Percentiles rank a stretch among this genome's conserved stretches.
Evolutionary conservation across 2,888 invertebrate genomes (phyloP).

Genomic region (Linyphia triangularis): DNA sequence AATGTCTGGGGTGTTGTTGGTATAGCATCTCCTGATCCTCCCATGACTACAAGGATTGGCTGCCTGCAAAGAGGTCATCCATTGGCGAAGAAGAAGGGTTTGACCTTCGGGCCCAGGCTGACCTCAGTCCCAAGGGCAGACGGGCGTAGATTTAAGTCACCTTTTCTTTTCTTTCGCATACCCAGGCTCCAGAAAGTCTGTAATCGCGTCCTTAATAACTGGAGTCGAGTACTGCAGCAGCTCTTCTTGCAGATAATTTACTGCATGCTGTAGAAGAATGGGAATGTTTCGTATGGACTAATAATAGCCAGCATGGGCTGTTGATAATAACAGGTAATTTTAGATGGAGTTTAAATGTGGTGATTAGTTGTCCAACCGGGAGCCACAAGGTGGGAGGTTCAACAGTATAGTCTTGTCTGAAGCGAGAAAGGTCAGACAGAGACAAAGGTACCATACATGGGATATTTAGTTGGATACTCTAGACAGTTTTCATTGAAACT

Average conservation of each 20-base stretch:
- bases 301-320: too few species aligned
- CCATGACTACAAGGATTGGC: slow-evolving; percentile 16
- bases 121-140: slow-evolving; percentile 66
- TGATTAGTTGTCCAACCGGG: too few species aligned
- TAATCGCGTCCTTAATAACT: slow-evolving; percentile 8
- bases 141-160: slow-evolving; percentile 59
- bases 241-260: slow-evolving; percentile 6
- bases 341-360: too few species aligned
- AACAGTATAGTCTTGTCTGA: too few species aligned
- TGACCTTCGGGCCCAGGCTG: slow-evolving; percentile 57
- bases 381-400: too few species aligned
- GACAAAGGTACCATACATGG: too few species aligned
- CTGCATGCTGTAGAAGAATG: too few species aligned
- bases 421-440: too few species aligned
- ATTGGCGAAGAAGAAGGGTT: background rate
- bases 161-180: slow-evolving; percentile 18
- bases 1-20: background rate
- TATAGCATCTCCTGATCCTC: background rate
- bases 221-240: slow-evolving; percentile 19
- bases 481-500: too few species aligned
- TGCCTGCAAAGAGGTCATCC: slow-evolving; percentile 23
- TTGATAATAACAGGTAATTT: too few species aligned
- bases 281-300: too few species aligned
- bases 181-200: slow-evolving; percentile 33
- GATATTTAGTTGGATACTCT: too few species aligned